Evolutionary conservation across 1,140 invertebrate genomes (phyloP).

Genomic region (Drosophila equinoxialis): DNA sequence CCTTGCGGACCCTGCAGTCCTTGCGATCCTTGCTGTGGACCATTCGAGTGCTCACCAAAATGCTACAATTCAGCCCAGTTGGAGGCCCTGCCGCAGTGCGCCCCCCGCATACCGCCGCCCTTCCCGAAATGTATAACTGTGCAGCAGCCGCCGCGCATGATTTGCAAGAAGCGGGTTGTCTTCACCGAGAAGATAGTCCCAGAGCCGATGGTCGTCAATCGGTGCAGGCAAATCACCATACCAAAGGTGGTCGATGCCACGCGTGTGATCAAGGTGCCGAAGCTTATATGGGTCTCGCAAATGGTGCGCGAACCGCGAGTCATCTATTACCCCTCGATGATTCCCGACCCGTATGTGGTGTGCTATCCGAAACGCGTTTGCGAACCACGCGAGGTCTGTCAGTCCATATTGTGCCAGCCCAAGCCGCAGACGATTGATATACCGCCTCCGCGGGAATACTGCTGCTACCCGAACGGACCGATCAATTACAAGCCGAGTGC

Average conservation of each 20-base stretch:
- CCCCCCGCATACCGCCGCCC: constrained; percentile 71
- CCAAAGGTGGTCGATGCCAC: constrained; percentile 76
- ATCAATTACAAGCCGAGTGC: constrained; percentile 75
- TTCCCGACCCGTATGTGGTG: constrained; percentile 77
- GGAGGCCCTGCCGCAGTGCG: constrained; percentile 74
- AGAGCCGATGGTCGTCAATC: constrained; percentile 77
- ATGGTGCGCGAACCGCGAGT: constrained; percentile 76
- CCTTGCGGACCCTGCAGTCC: constrained; percentile 73
- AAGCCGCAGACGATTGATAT: constrained; percentile 78
- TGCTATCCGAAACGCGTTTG: constrained; percentile 77
- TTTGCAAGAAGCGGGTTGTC: constrained; percentile 75
- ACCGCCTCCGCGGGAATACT: constrained; percentile 75
- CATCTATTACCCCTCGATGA: constrained; percentile 78
- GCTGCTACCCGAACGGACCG: constrained; percentile 76
- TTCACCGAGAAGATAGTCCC: constrained; percentile 74
- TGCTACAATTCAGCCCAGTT: constrained; percentile 73
- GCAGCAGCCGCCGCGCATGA: constrained; percentile 74
- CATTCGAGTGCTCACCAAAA: constrained; percentile 77
- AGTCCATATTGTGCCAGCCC: constrained; percentile 76
- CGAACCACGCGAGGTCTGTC: constrained; percentile 74
- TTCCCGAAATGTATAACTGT: constrained; percentile 76
- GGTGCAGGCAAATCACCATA: constrained; percentile 72
- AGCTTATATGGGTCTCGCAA: constrained; percentile 77
- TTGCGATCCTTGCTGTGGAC: constrained; percentile 76
- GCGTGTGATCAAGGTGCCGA: constrained; percentile 72